Conservation (phyloP, 2,113 vertebrate genomes). For the Pedionomus torquatus region DNA sequence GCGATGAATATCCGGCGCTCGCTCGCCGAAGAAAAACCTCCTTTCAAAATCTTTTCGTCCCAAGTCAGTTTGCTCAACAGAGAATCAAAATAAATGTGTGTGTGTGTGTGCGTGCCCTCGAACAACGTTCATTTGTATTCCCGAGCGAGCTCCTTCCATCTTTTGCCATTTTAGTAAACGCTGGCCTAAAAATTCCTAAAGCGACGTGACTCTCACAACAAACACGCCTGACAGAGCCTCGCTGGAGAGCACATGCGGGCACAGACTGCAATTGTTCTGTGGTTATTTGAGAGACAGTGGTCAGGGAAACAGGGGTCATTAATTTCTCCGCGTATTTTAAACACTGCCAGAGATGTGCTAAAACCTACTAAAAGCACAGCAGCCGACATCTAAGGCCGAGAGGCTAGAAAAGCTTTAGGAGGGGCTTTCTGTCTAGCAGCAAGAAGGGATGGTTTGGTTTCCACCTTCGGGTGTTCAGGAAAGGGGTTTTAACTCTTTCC, state of each 20-base stretch:
- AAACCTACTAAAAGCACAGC: not conserved
- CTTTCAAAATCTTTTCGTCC: not conserved
- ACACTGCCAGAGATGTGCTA: conserved; percentile 11
- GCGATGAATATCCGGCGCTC: not conserved
- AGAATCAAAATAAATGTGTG: not conserved
- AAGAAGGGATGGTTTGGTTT: not conserved
- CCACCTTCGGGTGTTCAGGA: not conserved
- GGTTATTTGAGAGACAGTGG: conserved; percentile 2
- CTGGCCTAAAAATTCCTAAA: conserved; percentile 32
- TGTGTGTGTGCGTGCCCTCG: not conserved
- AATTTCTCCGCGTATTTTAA: not conserved
- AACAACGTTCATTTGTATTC: conserved; percentile 42
- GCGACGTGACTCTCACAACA: conserved; percentile 44
- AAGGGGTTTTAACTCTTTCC: not conserved
- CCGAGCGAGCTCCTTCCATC: conserved; percentile 16
- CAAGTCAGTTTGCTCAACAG: not conserved
- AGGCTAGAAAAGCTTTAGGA: not conserved
- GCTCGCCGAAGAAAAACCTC: not conserved
- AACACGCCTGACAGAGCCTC: not conserved
- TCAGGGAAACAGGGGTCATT: conserved; percentile 12
- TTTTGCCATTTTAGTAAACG: conserved; percentile 26
- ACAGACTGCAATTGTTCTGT: conserved; percentile 19
- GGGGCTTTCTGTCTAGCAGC: not conserved
- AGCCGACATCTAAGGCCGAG: not conserved
- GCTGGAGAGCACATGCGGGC: not conserved